Base-by-base conservation (phyloP, 2,888 invertebrate genomes). In the Synergus japonicus region DNA sequence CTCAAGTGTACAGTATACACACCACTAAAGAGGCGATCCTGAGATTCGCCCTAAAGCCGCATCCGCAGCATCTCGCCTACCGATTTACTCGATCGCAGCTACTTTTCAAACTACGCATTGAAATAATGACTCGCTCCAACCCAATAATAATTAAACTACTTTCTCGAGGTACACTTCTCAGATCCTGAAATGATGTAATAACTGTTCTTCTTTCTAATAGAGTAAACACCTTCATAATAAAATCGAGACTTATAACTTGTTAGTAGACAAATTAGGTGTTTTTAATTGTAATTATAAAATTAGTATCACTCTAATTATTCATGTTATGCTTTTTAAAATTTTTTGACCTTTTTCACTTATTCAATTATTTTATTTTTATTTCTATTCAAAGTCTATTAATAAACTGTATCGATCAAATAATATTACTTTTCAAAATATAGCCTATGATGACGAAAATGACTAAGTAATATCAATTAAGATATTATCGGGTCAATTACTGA, bases 21-120 rank as follows among this genome's bases (percentile, higher is more conserved):
- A 79, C 69, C 81, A 80, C 81, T 82, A 63, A 78, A 82, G 79
- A 76, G 65, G 79, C 77, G 79, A 79, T 81, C 81, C 81, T 79
- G 83, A 82, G 84, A 84, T 79, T 82, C 82, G 76, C 81, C 82
- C 82, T 80, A 77, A 78, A 82, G 81, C 82, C 76, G 79, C 82
- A 83, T 82, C 80, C 80, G 78, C 82, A 76, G 82, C 77, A 79
- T 82, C 79, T 83, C 78, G 76, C 76, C 82, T 82, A 84, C 82
- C 80, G 81, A 83, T 82, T 83, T 82, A 76, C 80, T 83, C 79
- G 79, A 83, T 80, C 78, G 78, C 78, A 65, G 79, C 79, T 82
- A 79, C 79, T 76, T 77, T 82, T 82, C 82, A 77, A 81, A 78
- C 64, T 79, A 79, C 80, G 58, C 79, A 58, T 81, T 77, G 76